phyloP scores from a whole-genome alignment of 2,888 invertebrate genomes.

The Orchesella flavescens region DNA sequence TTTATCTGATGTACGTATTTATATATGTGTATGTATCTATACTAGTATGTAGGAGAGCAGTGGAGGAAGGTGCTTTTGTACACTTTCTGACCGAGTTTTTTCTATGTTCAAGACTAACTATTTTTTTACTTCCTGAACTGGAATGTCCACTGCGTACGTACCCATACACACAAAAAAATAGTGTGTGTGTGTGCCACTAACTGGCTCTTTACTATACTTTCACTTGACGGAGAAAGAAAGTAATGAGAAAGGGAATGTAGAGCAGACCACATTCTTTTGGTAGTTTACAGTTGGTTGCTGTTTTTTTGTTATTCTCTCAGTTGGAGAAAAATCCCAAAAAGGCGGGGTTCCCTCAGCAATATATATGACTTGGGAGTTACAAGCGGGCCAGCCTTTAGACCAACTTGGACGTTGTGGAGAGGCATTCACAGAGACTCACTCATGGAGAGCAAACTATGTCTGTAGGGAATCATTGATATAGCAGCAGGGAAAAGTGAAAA shows the following conservation, averaged over 20 bases:
- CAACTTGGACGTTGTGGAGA: slow-evolving; percentile 2
- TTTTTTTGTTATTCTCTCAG: slow-evolving; percentile 39
- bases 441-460: too few relatives aligned
- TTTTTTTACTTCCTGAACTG: slow-evolving; percentile 28
- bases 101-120: neutral
- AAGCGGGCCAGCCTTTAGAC: slow-evolving; percentile 13
- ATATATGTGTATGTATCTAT: too few relatives aligned
- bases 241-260: slow-evolving; percentile 21
- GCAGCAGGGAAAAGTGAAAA: neutral
- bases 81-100: slow-evolving; percentile 43
- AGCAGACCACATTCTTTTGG: slow-evolving; percentile 31
- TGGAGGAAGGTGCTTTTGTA: slow-evolving; percentile 32
- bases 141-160: too few relatives aligned
- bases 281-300: slow-evolving; percentile 19
- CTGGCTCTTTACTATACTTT: too few relatives aligned
- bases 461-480: too few relatives aligned
- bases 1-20: slow-evolving; percentile 1
- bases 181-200: too few relatives aligned
- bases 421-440: neutral
- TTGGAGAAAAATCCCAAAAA: slow-evolving; percentile 40
- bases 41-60: neutral
- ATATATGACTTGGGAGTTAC: slow-evolving; percentile 45
- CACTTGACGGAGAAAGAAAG: slow-evolving; percentile 14
- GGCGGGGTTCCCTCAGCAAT: slow-evolving; percentile 36
- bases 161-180: too few relatives aligned